Evolutionary conservation across 1,140 invertebrate species (phyloP).

Genomic region (Musca vetustissima): DNA sequence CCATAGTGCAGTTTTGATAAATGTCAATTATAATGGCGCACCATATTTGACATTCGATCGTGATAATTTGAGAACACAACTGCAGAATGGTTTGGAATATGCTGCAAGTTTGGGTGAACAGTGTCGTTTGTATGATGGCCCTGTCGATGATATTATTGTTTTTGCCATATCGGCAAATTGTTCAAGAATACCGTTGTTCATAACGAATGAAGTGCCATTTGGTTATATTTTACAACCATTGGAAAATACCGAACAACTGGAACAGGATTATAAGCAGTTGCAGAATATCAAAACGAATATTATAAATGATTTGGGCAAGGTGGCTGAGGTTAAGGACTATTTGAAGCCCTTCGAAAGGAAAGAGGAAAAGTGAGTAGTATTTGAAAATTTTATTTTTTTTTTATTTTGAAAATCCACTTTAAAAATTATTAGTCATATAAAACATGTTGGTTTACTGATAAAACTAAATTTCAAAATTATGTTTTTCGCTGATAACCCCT

Average conservation of each 20-base stretch:
- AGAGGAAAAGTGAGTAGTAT: slow-evolving; percentile 35
- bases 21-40: slow-evolving; percentile 66
- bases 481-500: too few relatives aligned
- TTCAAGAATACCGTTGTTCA: slow-evolving; percentile 68
- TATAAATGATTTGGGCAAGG: slow-evolving; percentile 59
- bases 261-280: slow-evolving; percentile 72
- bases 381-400: too few relatives aligned
- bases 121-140: slow-evolving; percentile 65
- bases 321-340: slow-evolving; percentile 43
- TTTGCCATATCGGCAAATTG: slow-evolving; percentile 85
- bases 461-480: background rate
- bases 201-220: slow-evolving; percentile 82
- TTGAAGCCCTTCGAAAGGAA: slow-evolving; percentile 30
- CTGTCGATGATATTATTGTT: slow-evolving; percentile 90
- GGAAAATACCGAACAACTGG: slow-evolving; percentile 67
- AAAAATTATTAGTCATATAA: background rate
- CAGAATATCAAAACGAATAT: slow-evolving; percentile 78
- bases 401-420: background rate
- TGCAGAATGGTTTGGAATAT: slow-evolving; percentile 30
- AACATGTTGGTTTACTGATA: background rate
- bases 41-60: slow-evolving; percentile 77
- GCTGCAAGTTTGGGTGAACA: slow-evolving; percentile 7
- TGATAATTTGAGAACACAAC: slow-evolving; percentile 59
- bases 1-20: slow-evolving; percentile 83
- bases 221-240: slow-evolving; percentile 84